A percentile compares a stretch with the other conserved stretches of the same genome.
These are phyloP conservation scores for Phrynocephalus vlangalii DNA, from an alignment of 2,797 vertebrate species.

Conservation along the genomic window DNA sequence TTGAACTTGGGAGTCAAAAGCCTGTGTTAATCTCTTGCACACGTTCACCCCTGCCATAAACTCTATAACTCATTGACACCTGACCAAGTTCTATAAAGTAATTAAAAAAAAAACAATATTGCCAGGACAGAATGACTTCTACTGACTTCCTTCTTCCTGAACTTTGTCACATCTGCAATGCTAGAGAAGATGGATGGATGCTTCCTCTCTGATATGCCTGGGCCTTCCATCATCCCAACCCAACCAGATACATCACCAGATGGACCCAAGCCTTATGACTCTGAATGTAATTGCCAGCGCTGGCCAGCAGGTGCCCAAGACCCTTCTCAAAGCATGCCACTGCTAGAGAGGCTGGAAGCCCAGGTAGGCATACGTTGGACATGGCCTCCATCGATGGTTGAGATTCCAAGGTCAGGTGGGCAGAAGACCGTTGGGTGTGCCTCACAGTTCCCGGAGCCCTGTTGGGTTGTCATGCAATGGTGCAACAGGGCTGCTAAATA, in stretches of 20 bases:
- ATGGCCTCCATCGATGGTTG: fast-evolving
- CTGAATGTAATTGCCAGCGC: conserved; percentile 26
- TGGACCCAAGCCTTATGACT: conserved; percentile 17
- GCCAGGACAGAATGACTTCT: background rate
- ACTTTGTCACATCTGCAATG: background rate
- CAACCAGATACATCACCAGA: background rate
- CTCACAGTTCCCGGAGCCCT: background rate
- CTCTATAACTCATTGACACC: background rate
- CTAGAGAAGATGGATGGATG: conserved; percentile 8
- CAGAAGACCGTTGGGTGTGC: background rate
- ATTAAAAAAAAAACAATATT: background rate
- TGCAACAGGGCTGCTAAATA: background rate
- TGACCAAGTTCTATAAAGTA: conserved; percentile 18
- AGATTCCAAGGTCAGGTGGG: background rate
- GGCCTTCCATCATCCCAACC: conserved; percentile 37
- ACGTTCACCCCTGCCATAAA: background rate
- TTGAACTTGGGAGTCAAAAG: no score
- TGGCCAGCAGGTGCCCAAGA: conserved; percentile 13
- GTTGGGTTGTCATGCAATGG: no score
- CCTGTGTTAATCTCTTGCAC: no score
- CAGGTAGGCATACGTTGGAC: conserved; percentile 13
- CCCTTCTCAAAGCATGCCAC: conserved; percentile 8
- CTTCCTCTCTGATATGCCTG: conserved; percentile 41
- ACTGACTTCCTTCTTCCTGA: conserved; percentile 33
- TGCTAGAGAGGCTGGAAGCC: conserved; percentile 59